Conservation (phyloP, 2,888 invertebrate genomes). For the Macrosiphum euphorbiae region DNA sequence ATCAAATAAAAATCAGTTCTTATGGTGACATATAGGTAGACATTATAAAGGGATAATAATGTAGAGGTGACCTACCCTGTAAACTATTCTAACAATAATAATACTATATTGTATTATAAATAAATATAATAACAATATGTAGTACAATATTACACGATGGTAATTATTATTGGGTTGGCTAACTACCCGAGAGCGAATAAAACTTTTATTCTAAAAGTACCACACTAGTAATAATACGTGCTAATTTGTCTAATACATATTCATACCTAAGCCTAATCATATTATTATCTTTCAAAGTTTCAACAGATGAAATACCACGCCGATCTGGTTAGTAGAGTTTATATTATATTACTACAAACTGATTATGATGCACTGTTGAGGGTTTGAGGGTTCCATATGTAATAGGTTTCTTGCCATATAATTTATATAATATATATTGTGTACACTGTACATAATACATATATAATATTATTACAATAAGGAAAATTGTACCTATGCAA, state of each 20-base stretch:
- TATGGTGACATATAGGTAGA: not conserved
- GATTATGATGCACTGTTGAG: not conserved
- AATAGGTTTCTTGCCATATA: not conserved
- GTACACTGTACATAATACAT: too few species aligned
- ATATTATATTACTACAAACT: not conserved
- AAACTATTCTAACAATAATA: not conserved
- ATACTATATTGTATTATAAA: not conserved
- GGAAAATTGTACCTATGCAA: not conserved
- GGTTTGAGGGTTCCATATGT: not conserved
- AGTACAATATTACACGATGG: not conserved
- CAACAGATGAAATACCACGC: not conserved
- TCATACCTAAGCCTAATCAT: too few species aligned
- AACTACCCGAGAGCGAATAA: not conserved
- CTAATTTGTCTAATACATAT: not conserved
- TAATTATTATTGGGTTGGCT: not conserved
- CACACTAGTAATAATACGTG: not conserved
- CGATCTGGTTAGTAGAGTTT: not conserved
- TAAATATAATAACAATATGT: not conserved
- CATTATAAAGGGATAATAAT: not conserved
- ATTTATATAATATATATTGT: not conserved
- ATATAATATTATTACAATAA: not conserved
- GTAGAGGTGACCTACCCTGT: not conserved
- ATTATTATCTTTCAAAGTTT: not conserved
- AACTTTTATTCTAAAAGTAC: too few species aligned
- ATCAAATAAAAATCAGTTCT: not conserved